These are phyloP conservation scores for Myotis myotis DNA, from an alignment of 2,797 vertebrate species.

Conservation along the genomic window DNA sequence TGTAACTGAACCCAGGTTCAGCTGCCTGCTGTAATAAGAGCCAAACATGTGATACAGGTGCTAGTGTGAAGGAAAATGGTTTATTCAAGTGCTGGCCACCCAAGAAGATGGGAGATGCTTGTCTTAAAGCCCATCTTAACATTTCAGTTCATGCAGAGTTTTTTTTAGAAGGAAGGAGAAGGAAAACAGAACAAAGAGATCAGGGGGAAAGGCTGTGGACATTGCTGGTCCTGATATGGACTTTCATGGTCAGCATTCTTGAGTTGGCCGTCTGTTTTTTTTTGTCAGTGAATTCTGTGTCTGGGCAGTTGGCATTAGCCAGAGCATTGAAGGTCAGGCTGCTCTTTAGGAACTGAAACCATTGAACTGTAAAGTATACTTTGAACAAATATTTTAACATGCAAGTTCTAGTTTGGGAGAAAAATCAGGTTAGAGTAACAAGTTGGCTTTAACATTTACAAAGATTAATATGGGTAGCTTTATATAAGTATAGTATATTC, in stretches of 20 bases:
- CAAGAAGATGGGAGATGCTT: background rate
- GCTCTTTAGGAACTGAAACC: background rate
- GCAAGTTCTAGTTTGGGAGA: background rate
- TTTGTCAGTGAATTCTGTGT: background rate
- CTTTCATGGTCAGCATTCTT: background rate
- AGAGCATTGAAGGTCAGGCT: background rate
- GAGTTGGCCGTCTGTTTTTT: background rate
- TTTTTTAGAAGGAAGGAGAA: background rate
- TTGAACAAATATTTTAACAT: background rate
- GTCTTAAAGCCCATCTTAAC: background rate
- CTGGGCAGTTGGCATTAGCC: background rate
- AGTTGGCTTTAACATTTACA: background rate
- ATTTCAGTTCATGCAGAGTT: background rate
- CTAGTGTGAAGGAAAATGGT: background rate
- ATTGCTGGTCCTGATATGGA: background rate
- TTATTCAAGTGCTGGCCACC: background rate
- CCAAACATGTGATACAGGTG: background rate
- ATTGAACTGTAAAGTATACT: background rate
- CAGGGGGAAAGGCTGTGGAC: background rate
- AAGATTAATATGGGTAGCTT: background rate
- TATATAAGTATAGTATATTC: background rate
- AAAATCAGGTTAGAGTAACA: background rate
- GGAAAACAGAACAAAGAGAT: background rate
- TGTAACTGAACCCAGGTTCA: background rate
- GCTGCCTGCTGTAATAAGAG: background rate